Evolutionary conservation across 2,888 invertebrate genomes (phyloP), one percentile per base, ranked within the genome.

Genomic region (Norana najaformis): DNA sequence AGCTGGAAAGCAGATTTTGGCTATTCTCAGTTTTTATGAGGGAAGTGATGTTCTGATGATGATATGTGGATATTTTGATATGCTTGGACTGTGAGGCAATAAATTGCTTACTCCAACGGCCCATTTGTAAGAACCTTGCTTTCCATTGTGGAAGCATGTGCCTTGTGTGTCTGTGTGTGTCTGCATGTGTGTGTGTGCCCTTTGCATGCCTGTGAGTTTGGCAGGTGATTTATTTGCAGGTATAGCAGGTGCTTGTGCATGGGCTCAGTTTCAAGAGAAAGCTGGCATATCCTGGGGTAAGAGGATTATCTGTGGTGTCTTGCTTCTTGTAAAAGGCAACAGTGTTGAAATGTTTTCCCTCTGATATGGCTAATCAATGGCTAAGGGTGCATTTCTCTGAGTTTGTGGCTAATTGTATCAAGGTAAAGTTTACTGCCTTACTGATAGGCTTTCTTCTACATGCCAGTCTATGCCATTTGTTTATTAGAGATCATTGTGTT

Each of bases 1-100:
- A 69, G 69, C 30, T n/a, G 69, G 69, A 69, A n/a, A 69, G 69
- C 69, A 69, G 8, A 69, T n/a, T 69, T 69, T 69, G 69, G 69
- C n/a, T 69, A 8, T 13, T 23, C 20, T 69, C 69, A 30, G 69
- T 69, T 69, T 69, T 69, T 13, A 4, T 3, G 69, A 13, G 5
- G n/a, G 8, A n/a, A n/a, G 2, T 69, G 69, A 69, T 69, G 69
- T 69, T 16, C 16, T 1, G 16, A 69, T 69, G 16, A 69, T 69
- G 69, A 69, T 69, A n/a, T 69, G 69, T 69, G 69, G 69, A 69
- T 69, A 69, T 30, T 69, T 69, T 69, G 69, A 69, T 69, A n/a
- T 6, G 30, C n/a, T n/a, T 30, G 30, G 30, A 69, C 69, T 69
- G 69, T 69, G 69, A n/a, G 69, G 30, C 69, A 69, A 69, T 69